Base-by-base conservation (phyloP, 2,888 invertebrate species). In the Drosophila trichaetosa region DNA sequence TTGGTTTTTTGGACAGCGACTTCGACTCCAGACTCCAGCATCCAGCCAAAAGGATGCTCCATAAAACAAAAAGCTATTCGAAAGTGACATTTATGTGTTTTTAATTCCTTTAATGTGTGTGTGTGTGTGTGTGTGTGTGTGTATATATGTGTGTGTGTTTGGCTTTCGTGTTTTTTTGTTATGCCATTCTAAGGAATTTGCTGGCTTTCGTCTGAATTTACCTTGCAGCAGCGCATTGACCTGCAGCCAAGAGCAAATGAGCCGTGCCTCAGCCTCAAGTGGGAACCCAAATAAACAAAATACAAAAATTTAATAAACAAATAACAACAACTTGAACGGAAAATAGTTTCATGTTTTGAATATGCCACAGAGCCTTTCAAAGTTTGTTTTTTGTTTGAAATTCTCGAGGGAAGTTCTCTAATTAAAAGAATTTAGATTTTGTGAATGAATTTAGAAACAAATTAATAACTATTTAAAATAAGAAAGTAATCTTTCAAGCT, bases 41-140 rank as follows among this genome's bases (percentile, higher is more conserved):
- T 57, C 53, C 57, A 63, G 54, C 27, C 27, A 27, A 78, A 79
- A 83, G 83, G 82, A 82, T 82, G 81, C 78, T 82, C 76, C 87
- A 87, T 87, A 87, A 87, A 87, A 87, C 84, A 89, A 89, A 89
- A 86, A 75, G 87, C 76, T 82, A 74, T 86, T 76, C 79, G 70
- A 82, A 87, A 87, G 82, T 87, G 86, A 89, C 87, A 89, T 87
- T 87, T 89, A 86, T 89, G 84, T 89, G 87, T 80, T 89, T 89
- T 86, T 86, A 89, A 86, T 86, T 84, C 86, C 80, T 79, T 71
- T 49, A 46, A 31, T n/a, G 46, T 62, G 24, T 52, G 48, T 67
- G 29, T 27, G 27, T 13, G 10, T 68, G 24, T 51, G 24, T 63
- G 38, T 36, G 16, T 18, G 21, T 29, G 16, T 58, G 2, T 29